Conservation (phyloP, 2,888 invertebrate species). For the Mesorhabditis spiculigera region DNA sequence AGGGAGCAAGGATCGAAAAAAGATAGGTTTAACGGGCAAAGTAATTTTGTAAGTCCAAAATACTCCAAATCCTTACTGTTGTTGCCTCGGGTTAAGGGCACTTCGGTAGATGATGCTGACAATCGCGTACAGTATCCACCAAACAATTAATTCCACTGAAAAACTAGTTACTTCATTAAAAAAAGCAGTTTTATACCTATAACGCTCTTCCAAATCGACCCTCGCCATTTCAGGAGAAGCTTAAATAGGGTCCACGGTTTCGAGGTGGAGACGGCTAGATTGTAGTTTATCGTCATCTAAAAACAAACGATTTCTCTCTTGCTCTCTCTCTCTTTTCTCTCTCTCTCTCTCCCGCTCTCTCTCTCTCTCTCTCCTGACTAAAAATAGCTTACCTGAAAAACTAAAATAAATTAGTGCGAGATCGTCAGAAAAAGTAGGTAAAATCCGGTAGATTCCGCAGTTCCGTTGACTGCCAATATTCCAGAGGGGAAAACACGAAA, state of each 20-base stretch:
- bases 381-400: too few species aligned
- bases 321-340: too few species aligned
- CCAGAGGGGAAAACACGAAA: too few species aligned
- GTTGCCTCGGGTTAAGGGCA: constrained; percentile 35
- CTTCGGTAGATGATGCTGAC: constrained; percentile 37
- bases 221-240: constrained; percentile 43
- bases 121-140: constrained; percentile 36
- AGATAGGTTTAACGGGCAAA: background rate
- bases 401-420: too few species aligned
- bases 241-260: constrained; percentile 46
- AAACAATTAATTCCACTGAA: constrained; percentile 33
- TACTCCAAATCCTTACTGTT: constrained; percentile 24
- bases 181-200: constrained; percentile 10
- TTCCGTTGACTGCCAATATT: too few species aligned
- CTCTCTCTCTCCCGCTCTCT: too few species aligned
- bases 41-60: background rate
- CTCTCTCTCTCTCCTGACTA: too few species aligned
- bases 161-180: background rate
- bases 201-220: constrained; percentile 44
- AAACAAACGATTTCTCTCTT: background rate
- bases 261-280: constrained; percentile 42
- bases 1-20: background rate
- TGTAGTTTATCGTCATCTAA: constrained; percentile 43
- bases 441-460: too few species aligned
- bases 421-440: too few species aligned